These are phyloP conservation scores for Rhinophrynus dorsalis DNA, from an alignment of 2,797 vertebrate genomes.

Conservation along the genomic window DNA sequence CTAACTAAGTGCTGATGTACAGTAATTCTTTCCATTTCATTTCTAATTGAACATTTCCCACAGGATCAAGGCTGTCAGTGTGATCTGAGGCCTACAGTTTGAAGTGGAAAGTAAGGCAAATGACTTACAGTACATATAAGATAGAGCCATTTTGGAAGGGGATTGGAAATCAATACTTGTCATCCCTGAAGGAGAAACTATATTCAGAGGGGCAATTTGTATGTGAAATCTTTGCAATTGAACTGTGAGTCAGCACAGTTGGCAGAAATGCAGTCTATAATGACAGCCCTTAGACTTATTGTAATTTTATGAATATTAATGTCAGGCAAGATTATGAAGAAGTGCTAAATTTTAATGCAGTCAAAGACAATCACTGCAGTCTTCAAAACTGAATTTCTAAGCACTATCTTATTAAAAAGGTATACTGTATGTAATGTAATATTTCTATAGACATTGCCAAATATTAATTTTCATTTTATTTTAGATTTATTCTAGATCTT, in stretches of 20 bases:
- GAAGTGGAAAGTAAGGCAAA: slow-evolving; percentile 65
- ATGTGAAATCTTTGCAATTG: slow-evolving; percentile 55
- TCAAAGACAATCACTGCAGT: slow-evolving; percentile 43
- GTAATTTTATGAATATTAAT: slow-evolving; percentile 54
- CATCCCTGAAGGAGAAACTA: slow-evolving; percentile 55
- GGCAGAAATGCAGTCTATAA: slow-evolving; percentile 39
- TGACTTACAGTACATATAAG: slow-evolving; percentile 55
- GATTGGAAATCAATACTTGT: slow-evolving; percentile 75
- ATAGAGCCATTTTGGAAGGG: slow-evolving; percentile 66
- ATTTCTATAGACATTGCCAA: slow-evolving; percentile 40
- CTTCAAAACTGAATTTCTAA: slow-evolving; percentile 49
- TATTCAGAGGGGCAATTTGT: slow-evolving; percentile 66
- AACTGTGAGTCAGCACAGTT: slow-evolving; percentile 54
- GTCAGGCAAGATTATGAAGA: slow-evolving; percentile 52
- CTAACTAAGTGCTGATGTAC: slow-evolving; percentile 61
- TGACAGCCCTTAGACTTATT: slow-evolving; percentile 48
- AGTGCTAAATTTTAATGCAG: slow-evolving; percentile 53
- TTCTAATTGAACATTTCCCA: slow-evolving; percentile 69
- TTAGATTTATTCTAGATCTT: slow-evolving; percentile 35
- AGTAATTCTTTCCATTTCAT: slow-evolving; percentile 64
- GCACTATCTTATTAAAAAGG: slow-evolving; percentile 17
- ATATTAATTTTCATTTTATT: too few species aligned
- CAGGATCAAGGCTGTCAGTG: slow-evolving; percentile 58
- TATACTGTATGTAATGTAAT: slow-evolving; percentile 37
- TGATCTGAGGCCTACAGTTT: slow-evolving; percentile 57